These are phyloP conservation scores for Leucoraja ocellata DNA, from an alignment of 2,797 vertebrate species.

Conservation along the genomic window DNA sequence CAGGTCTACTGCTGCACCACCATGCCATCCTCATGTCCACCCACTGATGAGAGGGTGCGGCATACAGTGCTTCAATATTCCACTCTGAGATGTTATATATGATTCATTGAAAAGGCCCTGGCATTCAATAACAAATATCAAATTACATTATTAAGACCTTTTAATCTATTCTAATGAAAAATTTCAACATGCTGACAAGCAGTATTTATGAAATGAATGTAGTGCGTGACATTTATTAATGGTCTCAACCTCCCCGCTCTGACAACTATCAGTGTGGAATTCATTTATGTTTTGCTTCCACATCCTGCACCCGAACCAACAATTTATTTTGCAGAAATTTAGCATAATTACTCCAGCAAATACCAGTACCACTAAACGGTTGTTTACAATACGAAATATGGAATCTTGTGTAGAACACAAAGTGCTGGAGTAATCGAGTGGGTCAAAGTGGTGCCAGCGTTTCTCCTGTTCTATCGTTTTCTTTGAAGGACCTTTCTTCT, in stretches of 20 bases:
- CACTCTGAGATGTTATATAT: conserved; percentile 12
- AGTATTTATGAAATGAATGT: conserved; percentile 10
- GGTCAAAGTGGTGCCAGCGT: too few species aligned
- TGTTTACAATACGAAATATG: not conserved
- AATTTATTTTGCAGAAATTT: not conserved
- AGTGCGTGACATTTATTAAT: conserved; percentile 11
- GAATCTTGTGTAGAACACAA: too few species aligned
- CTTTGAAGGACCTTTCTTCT: not conserved
- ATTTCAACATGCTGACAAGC: not conserved
- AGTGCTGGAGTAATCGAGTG: too few species aligned
- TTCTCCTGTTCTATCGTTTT: not conserved
- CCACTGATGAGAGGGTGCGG: not conserved
- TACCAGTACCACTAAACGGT: too few species aligned
- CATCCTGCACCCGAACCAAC: not conserved
- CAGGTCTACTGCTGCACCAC: too few species aligned
- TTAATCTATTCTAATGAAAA: conserved; percentile 28
- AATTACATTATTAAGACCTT: conserved; percentile 23
- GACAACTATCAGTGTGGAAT: conserved; percentile 9
- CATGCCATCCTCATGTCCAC: not conserved
- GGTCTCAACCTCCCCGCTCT: not conserved
- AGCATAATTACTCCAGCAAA: not conserved
- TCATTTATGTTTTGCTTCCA: not conserved
- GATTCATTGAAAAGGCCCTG: not conserved
- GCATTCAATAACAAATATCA: not conserved
- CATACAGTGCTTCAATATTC: not conserved